phyloP scores from a whole-genome alignment of 1,140 invertebrate species.

The Drosophila sp. region DNA sequence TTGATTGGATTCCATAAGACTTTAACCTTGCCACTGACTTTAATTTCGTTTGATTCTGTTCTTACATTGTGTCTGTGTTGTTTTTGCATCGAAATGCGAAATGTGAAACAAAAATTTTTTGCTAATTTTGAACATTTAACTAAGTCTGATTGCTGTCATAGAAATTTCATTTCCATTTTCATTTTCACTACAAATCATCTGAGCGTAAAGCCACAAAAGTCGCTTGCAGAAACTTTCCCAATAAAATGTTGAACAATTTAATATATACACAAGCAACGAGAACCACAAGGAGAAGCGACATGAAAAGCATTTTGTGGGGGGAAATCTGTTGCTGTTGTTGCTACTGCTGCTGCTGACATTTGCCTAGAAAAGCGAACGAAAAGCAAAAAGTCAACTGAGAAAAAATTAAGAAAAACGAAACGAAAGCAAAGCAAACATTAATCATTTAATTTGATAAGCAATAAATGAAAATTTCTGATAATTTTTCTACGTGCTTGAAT shows the following conservation, averaged over 20 bases:
- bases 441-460: conserved; percentile 81
- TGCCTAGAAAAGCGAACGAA: conserved; percentile 32
- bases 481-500: conserved; percentile 60
- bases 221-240: conserved; percentile 65
- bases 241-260: conserved; percentile 71
- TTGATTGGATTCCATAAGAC: too few species aligned
- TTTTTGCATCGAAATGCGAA: background rate
- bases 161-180: conserved; percentile 25
- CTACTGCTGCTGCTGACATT: conserved; percentile 70
- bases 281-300: conserved; percentile 12
- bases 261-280: conserved; percentile 44
- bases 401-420: conserved; percentile 9
- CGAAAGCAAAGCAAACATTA: conserved; percentile 55
- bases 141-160: conserved; percentile 16
- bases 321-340: conserved; percentile 35
- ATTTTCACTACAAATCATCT: conserved; percentile 53
- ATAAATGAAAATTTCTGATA: conserved; percentile 70
- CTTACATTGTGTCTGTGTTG: background rate
- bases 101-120: background rate
- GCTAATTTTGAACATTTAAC: conserved; percentile 8
- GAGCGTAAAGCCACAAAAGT: conserved; percentile 60
- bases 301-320: conserved; percentile 52
- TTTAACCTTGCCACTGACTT: background rate
- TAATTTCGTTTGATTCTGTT: background rate
- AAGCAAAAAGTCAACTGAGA: conserved; percentile 16